phyloP scores from a whole-genome alignment of 2,797 vertebrate genomes.

The Gadopsis marmoratus region DNA sequence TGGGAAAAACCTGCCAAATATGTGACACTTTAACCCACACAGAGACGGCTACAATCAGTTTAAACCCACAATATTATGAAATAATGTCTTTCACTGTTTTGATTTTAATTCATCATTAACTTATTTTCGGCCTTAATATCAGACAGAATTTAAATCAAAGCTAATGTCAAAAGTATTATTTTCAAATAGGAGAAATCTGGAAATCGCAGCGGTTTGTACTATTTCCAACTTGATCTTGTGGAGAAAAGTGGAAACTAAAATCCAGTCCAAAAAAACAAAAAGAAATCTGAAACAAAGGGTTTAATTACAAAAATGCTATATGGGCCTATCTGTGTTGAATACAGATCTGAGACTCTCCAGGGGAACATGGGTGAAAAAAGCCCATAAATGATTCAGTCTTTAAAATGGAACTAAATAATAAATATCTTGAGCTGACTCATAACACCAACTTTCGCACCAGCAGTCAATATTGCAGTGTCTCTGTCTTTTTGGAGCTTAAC shows the following conservation, averaged over 20 bases:
- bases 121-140: not conserved
- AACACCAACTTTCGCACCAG: conserved; percentile 20
- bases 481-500: not conserved
- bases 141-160: not conserved
- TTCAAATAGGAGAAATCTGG: not conserved
- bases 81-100: not conserved
- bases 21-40: not conserved
- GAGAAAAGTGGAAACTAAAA: not conserved
- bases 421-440: conserved; percentile 50
- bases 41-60: not conserved
- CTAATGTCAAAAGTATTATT: not conserved
- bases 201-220: too few species aligned
- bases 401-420: conserved; percentile 61
- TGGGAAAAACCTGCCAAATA: not conserved
- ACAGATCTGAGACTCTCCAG: conserved; percentile 9
- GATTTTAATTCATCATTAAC: not conserved
- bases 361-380: not conserved
- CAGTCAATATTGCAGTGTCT: conserved; percentile 19
- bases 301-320: conserved; percentile 8
- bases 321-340: not conserved
- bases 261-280: not conserved
- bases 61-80: not conserved
- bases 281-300: not conserved
- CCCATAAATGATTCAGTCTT: conserved; percentile 54
- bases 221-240: not conserved